A percentile compares a stretch with the other conserved stretches of the same genome.
Conservation (phyloP, 2,113 vertebrate species). For the Phoxinus phoxinus region DNA sequence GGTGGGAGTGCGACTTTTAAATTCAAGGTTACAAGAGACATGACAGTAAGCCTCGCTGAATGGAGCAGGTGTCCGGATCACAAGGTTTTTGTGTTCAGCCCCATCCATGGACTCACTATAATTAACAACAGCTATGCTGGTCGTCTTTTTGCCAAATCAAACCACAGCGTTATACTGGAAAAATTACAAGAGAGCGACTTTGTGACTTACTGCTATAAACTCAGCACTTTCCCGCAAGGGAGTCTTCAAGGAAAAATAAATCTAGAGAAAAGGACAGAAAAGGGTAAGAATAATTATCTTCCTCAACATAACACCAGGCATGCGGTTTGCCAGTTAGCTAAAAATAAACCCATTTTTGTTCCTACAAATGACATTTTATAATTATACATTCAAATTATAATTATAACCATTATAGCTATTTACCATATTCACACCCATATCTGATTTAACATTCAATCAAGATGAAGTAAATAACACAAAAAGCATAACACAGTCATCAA, state of each 20-base stretch:
- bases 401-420: not conserved
- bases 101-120: rapidly evolving
- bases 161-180: conserved; percentile 23
- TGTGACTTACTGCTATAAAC: conserved; percentile 45
- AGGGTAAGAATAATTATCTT: not conserved
- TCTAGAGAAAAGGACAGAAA: conserved; percentile 8
- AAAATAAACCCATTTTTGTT: not conserved
- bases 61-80: conserved; percentile 18
- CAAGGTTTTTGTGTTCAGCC: conserved; percentile 26
- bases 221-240: conserved; percentile 39
- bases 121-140: not conserved
- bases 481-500: too few species aligned
- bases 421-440: not conserved
- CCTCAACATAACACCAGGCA: not conserved
- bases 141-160: not conserved
- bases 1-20: conserved; percentile 32
- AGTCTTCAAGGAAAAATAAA: conserved; percentile 15
- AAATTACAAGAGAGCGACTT: conserved; percentile 42
- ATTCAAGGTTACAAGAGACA: not conserved
- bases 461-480: not conserved
- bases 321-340: not conserved
- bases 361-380: not conserved
- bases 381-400: not conserved
- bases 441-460: not conserved
- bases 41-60: not conserved